Conservation (phyloP, 2,888 invertebrate species). For the Folsomia manolachei region DNA sequence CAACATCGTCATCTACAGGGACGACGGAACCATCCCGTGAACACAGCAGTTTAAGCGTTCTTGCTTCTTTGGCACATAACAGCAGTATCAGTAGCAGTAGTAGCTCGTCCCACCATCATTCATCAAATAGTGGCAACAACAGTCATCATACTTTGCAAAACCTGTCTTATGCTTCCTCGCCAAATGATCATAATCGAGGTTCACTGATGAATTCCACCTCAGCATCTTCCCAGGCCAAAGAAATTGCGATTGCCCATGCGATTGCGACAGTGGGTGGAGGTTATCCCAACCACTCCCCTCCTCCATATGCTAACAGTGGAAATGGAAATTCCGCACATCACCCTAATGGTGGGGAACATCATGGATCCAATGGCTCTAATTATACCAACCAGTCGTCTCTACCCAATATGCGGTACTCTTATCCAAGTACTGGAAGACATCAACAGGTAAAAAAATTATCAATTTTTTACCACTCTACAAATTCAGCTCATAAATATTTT, state of each 20-base stretch:
- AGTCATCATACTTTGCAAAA: constrained; percentile 2
- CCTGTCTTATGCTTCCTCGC: neutral
- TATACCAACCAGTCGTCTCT: constrained; percentile 25
- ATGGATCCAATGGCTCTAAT: constrained; percentile 13
- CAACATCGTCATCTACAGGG: neutral
- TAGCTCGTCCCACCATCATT: constrained; percentile 26
- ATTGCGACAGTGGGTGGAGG: constrained; percentile 36
- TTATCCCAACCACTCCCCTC: constrained; percentile 46
- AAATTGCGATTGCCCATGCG: constrained; percentile 45
- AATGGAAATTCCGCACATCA: constrained; percentile 17
- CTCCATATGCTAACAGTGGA: constrained; percentile 36
- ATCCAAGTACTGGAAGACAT: neutral
- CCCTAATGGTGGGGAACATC: constrained; percentile 11
- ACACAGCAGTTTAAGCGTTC: constrained; percentile 31
- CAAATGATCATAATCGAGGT: constrained; percentile 19
- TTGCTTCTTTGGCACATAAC: constrained; percentile 37
- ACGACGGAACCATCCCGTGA: constrained; percentile 10
- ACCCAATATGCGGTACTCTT: constrained; percentile 19
- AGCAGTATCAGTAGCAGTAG: no score
- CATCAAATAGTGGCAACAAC: constrained; percentile 18
- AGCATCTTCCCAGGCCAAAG: constrained; percentile 29
- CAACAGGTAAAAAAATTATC: constrained; percentile 17
- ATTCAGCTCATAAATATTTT: no score
- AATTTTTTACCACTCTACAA: no score
- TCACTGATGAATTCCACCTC: constrained; percentile 9